Evolutionary conservation across 2,113 vertebrate genomes (phyloP), one percentile per base, ranked within the genome.

Genomic region (Laterallus jamaicensis): DNA sequence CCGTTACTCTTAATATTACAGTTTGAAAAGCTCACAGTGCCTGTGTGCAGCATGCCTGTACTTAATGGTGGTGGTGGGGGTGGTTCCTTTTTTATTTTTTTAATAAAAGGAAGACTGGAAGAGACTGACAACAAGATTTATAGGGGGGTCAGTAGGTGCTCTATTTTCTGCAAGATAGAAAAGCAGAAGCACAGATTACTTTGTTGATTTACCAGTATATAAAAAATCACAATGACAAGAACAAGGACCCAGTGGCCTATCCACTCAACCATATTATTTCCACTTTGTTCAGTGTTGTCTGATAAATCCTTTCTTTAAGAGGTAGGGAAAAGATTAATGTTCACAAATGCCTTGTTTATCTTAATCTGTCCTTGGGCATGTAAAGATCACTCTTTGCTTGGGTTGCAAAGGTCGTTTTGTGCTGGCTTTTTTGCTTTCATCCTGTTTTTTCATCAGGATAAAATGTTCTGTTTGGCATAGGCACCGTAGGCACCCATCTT

Each of bases 401-500:
- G 10, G 9, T 90, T 79, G 39, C 78, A 82, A 59, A 84, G 19
- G n/a, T 28, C 49, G 10, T 32, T 82, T 87, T 74, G 10, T 60
- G 7, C 14, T 69, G 2, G 0, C 35, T 63, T 94, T 90, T 82
- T 31, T 87, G 7, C 67, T 89, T 37, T 86, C 64, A 29, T 54
- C 14, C 35, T 77, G 25, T 12, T 93, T 77, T 55, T 92, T 94
- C 55, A 31, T 86, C 44, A n/a, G 60, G 31, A 40, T 95, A 47
- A 1, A 69, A 68, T 64, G 50, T 90, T 96, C 80, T 77, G 31
- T 92, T 94, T 14, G 3, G 74, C 60, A 11, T 47, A 62, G 78
- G 75, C 94, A 49, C 92, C 1, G 5, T 82, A 93, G 84, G 86
- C 91, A 82, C 64, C 42, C 62, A 91, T 67, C 94, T 80, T 79